Evolutionary conservation across 2,113 vertebrate species (phyloP), one percentile per base, ranked within the genome.

Genomic region (Peromyscus californicus): DNA sequence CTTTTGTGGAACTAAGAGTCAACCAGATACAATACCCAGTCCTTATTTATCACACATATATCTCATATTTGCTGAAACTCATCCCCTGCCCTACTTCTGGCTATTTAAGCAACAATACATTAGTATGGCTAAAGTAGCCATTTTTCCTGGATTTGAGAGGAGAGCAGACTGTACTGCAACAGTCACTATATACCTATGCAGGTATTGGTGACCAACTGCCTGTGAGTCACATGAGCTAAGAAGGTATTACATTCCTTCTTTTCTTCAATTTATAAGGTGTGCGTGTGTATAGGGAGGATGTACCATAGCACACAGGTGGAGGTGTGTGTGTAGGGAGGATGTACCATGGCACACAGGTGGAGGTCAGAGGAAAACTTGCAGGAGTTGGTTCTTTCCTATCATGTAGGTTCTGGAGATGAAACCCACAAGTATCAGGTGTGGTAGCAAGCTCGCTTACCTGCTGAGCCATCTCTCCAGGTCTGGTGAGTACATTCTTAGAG

Each of bases 1-100:
- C 19, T 91, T 80, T 91, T n/a, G 3, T 15, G 74, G 85, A 91
- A 91, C 76, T 89, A 95, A 93, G 65, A 92, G 39, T 88, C 89
- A 78, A 57, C 45, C 39, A 80, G 29, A 79, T 36, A 61, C 5
- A 61, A 67, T 29, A n/a, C 19, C 13, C n/a, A 59, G 59, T 11
- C 61, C 72, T 86, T 51, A 48, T 51, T 76, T 86, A 65, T 69
- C 54, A 90, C 16, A 67, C 31, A 45, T 15, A 24, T 90, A 39
- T 26, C 5, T 24, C 1, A 0, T 54, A 54, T 79, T 74, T 93
- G 59, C 63, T 29, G 54, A 94, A 57, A 54, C 33, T 36, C 75
- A 36, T 63, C 72, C 72, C 69, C 59, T 54, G 72, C 19, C 7
- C 48, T 70, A 48, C 45, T 83, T 88, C 42, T 45, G 42, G 26